phyloP scores from a whole-genome alignment of 2,113 vertebrate species.

The Fukomys damarensis region DNA sequence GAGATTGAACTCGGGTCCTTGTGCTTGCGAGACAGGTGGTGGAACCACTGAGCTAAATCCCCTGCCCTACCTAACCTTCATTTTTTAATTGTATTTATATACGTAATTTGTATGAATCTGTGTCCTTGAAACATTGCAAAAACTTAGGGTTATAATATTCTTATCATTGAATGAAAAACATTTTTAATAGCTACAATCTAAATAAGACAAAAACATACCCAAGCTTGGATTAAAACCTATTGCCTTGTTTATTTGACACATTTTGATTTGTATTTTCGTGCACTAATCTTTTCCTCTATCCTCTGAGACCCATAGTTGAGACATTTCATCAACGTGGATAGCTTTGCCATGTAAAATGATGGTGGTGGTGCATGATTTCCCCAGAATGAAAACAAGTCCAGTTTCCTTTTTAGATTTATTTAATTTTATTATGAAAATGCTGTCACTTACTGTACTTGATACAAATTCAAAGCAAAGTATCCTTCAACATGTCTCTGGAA shows the following conservation, averaged over 20 bases:
- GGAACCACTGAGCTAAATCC: no score
- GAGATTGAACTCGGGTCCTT: no score
- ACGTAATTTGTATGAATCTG: background rate
- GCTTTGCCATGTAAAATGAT: background rate
- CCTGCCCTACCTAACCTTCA: background rate
- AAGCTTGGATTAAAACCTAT: background rate
- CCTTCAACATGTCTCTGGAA: background rate
- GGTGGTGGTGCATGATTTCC: background rate
- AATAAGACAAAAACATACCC: background rate
- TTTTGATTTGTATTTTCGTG: background rate
- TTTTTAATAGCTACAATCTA: background rate
- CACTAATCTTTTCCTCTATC: background rate
- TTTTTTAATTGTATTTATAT: background rate
- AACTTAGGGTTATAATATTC: background rate
- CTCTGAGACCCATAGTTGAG: background rate
- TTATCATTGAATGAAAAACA: background rate
- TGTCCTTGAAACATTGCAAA: background rate
- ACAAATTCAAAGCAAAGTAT: background rate
- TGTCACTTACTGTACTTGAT: background rate
- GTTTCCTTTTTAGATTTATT: background rate
- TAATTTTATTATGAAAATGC: background rate
- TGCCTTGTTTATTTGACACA: background rate
- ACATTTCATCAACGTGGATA: background rate
- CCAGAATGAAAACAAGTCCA: background rate
- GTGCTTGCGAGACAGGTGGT: no score